Percentiles rank a stretch among this genome's conserved stretches.
These are phyloP conservation scores for Steatornis caripensis DNA, from an alignment of 2,113 vertebrate genomes.

Conservation along the genomic window DNA sequence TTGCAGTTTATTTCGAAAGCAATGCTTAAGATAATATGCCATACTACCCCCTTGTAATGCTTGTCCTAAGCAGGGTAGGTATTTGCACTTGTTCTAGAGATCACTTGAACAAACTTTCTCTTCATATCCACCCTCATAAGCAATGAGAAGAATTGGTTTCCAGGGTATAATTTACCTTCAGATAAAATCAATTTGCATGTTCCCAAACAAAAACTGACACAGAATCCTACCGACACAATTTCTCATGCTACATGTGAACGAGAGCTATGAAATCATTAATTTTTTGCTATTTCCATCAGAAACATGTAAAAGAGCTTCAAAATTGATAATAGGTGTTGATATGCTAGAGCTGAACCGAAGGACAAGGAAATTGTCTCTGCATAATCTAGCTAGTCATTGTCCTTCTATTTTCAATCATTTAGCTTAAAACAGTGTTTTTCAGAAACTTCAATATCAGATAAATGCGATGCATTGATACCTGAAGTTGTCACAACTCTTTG, in stretches of 20 bases:
- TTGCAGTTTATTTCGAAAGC: background rate
- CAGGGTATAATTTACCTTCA: background rate
- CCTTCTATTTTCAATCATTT: background rate
- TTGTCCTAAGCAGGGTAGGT: background rate
- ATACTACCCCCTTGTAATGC: background rate
- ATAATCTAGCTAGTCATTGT: background rate
- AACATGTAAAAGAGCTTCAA: background rate
- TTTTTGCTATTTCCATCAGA: background rate
- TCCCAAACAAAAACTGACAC: background rate
- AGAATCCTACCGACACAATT: background rate
- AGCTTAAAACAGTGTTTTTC: background rate
- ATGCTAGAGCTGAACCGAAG: background rate
- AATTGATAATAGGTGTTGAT: background rate
- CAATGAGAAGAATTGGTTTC: background rate
- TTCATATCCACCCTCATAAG: background rate
- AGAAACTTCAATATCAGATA: background rate
- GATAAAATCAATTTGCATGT: background rate
- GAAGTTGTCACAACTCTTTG: background rate
- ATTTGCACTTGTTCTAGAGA: background rate
- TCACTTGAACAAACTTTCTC: background rate
- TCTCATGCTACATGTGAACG: background rate
- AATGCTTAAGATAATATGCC: background rate
- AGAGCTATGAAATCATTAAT: background rate
- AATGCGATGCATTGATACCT: background rate
- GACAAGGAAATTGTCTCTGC: background rate